Percentiles rank a stretch among this genome's conserved stretches.
These are phyloP conservation scores for Dolichopus griseipennis DNA, from an alignment of 2,888 invertebrate genomes.

Conservation along the genomic window DNA sequence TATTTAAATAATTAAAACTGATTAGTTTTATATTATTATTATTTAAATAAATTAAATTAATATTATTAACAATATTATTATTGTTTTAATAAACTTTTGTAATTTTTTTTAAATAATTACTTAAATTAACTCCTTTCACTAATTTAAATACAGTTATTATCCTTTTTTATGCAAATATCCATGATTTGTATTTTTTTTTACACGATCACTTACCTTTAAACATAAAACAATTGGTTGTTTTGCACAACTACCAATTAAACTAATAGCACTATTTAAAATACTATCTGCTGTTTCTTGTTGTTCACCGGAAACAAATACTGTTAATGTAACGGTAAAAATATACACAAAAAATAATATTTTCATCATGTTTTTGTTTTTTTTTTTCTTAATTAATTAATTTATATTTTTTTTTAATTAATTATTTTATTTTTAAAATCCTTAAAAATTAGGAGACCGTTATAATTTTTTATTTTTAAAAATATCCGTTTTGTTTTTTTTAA, in stretches of 20 bases:
- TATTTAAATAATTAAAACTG: too few species aligned
- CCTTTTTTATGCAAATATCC: too few species aligned
- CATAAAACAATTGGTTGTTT: slow-evolving; percentile 59
- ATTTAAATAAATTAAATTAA: too few species aligned
- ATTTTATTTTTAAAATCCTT: neutral
- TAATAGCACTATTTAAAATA: slow-evolving; percentile 54
- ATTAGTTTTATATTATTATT: too few species aligned
- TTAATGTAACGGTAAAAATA: slow-evolving; percentile 44
- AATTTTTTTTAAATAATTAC: too few species aligned
- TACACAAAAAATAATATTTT: slow-evolving; percentile 30
- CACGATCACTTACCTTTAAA: slow-evolving; percentile 54
- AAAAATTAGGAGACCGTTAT: neutral
- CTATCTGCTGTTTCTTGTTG: slow-evolving; percentile 36
- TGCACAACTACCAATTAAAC: slow-evolving; percentile 63
- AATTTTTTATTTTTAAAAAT: neutral
- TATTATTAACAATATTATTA: too few species aligned
- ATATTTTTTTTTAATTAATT: neutral
- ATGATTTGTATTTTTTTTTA: too few species aligned
- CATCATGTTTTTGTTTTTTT: neutral
- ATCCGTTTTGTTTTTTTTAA: neutral
- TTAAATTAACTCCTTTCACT: too few species aligned
- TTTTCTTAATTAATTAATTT: neutral
- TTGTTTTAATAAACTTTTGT: too few species aligned
- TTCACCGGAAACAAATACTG: slow-evolving; percentile 36
- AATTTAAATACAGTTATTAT: too few species aligned